phyloP scores from a whole-genome alignment of 2,888 invertebrate species.

The Neelides folsomi region DNA sequence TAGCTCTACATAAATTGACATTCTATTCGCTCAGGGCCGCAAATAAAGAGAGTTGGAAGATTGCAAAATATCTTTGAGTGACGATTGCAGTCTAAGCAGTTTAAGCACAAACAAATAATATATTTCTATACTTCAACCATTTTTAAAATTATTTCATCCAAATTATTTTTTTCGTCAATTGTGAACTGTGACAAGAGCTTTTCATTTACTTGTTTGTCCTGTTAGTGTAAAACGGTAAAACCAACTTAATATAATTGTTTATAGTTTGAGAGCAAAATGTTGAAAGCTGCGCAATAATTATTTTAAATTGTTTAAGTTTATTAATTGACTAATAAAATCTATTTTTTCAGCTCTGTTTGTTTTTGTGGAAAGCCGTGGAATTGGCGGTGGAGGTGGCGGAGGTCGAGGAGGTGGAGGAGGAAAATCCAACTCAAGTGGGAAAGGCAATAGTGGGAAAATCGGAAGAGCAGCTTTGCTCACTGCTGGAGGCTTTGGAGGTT shows the following conservation, averaged over 20 bases:
- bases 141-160: too few species aligned
- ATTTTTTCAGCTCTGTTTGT: conserved; percentile 4
- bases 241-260: not conserved
- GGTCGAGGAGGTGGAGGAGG: conserved; percentile 10
- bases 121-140: too few species aligned
- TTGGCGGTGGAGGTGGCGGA: conserved; percentile 12
- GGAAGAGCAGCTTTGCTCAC: not conserved
- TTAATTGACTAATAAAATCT: not conserved
- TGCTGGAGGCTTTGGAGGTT: not conserved
- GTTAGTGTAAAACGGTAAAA: not conserved
- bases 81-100: too few species aligned
- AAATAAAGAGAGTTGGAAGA: too few species aligned
- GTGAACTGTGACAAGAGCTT: too few species aligned
- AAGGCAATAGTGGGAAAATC: conserved; percentile 3
- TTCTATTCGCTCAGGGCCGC: too few species aligned
- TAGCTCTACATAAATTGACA: too few species aligned
- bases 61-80: too few species aligned
- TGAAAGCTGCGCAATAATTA: not conserved
- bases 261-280: not conserved
- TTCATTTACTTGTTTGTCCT: conserved; percentile 5
- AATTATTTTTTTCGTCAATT: too few species aligned
- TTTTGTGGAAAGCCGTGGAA: conserved; percentile 6
- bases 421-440: conserved; percentile 7
- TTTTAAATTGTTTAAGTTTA: not conserved
- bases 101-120: too few species aligned